Percentiles rank a stretch among this genome's conserved stretches.
Conservation (phyloP, 2,113 vertebrate genomes). For the Ictalurus furcatus region DNA sequence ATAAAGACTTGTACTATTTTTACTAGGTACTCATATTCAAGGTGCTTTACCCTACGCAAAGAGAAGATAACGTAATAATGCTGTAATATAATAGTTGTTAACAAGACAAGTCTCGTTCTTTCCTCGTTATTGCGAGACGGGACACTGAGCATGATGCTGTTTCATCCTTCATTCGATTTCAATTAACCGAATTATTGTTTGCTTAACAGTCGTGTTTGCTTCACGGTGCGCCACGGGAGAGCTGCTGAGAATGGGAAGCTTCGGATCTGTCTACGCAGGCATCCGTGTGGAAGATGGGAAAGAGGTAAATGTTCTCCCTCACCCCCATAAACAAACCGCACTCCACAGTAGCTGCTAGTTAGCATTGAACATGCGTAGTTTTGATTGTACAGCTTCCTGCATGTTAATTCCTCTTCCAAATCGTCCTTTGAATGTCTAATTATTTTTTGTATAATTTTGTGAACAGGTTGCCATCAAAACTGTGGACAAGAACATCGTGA, state of each 20-base stretch:
- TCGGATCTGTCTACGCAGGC: not conserved
- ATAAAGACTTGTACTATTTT: not conserved
- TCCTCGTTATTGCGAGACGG: not conserved
- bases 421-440: no score
- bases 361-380: no score
- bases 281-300: not conserved
- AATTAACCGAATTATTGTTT: not conserved
- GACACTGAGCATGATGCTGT: not conserved
- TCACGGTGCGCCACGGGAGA: not conserved
- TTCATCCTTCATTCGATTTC: not conserved
- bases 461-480: conserved; percentile 65
- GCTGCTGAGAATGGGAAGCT: not conserved
- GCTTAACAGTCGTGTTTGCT: not conserved
- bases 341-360: no score
- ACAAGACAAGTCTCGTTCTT: not conserved
- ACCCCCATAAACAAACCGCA: no score
- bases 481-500: conserved; percentile 40
- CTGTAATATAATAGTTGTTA: not conserved
- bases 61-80: not conserved
- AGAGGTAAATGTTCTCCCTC: not conserved
- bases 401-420: no score
- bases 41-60: not conserved
- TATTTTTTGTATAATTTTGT: conserved; percentile 2
- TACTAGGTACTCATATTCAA: no score
- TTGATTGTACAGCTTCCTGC: no score